These are phyloP conservation scores for Clarias macrocephalus DNA, from an alignment of 2,113 vertebrate species.

Conservation along the genomic window DNA sequence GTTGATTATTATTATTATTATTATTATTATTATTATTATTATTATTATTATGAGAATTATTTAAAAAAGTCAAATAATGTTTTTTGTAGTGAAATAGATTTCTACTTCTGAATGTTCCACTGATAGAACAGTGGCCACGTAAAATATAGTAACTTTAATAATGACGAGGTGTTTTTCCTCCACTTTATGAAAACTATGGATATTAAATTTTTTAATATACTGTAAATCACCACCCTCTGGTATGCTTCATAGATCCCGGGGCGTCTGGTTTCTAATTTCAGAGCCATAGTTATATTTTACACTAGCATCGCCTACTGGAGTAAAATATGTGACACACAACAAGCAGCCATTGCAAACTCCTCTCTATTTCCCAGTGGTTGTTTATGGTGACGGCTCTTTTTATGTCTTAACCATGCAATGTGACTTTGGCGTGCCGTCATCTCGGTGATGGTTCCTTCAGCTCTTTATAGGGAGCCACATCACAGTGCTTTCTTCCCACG, in stretches of 20 bases:
- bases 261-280: no score
- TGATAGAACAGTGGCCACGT: background rate
- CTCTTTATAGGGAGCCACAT: background rate
- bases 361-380: conserved; percentile 5
- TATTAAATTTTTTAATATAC: background rate
- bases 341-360: background rate
- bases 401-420: background rate
- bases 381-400: background rate
- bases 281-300: background rate
- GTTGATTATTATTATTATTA: background rate
- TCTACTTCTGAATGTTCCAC: background rate
- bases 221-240: background rate
- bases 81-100: background rate
- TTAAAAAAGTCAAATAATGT: background rate
- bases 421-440: background rate
- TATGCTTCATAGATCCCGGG: background rate
- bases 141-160: background rate
- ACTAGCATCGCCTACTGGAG: background rate
- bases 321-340: background rate
- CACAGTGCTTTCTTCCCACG: background rate
- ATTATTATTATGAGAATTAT: background rate
- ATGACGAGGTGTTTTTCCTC: background rate
- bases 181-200: background rate
- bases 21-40: background rate
- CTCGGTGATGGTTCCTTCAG: background rate